Conservation (phyloP, 64 coral and sea anemone species). For the Hydrozoanthus tunicans region DNA sequence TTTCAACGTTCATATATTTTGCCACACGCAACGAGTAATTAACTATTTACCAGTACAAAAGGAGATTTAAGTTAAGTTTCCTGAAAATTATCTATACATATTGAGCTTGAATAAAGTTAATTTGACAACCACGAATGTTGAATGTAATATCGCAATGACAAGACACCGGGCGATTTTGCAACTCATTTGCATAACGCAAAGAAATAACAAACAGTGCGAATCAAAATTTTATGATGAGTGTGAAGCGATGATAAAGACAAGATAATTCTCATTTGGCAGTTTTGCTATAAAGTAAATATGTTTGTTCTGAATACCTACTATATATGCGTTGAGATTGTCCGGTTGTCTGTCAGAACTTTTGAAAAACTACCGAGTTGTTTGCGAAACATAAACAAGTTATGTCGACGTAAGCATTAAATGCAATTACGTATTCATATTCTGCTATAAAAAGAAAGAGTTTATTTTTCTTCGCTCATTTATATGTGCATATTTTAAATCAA, state of each 20-base stretch:
- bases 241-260: neutral
- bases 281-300: neutral
- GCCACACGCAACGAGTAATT: conserved; percentile 5
- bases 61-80: conserved; percentile 1
- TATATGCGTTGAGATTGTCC: neutral
- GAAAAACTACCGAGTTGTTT: conserved; percentile 11
- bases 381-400: conserved; percentile 44
- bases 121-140: neutral
- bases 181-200: conserved; percentile 39
- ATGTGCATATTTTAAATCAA: conserved; percentile 60
- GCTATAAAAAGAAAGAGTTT: conserved; percentile 26
- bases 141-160: conserved; percentile 52
- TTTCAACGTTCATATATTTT: neutral
- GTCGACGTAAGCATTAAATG: conserved; percentile 6
- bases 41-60: neutral
- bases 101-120: conserved; percentile 10
- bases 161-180: neutral
- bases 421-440: conserved; percentile 55
- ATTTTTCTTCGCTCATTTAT: conserved; percentile 47
- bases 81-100: neutral
- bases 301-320: neutral
- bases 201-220: neutral
- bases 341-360: neutral
- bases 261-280: conserved; percentile 3
- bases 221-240: conserved; percentile 37